Evolutionary conservation across 2,888 invertebrate genomes (phyloP).

Genomic region (Stenoptilia bipunctidactyla): DNA sequence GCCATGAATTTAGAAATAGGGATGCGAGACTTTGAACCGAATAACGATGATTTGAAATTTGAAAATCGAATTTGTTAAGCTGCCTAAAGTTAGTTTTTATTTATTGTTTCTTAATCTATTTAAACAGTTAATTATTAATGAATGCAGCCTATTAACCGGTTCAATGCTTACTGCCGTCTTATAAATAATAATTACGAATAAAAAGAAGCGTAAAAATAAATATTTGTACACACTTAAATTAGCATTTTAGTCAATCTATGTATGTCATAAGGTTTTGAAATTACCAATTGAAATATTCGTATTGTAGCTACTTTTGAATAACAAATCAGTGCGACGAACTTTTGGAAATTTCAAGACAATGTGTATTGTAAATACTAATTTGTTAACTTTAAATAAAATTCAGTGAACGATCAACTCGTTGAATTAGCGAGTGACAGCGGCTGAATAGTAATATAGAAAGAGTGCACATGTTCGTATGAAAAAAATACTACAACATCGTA

Average conservation of each 20-base stretch:
- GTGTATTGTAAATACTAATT: slow-evolving; percentile 4
- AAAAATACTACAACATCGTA: slow-evolving; percentile 12
- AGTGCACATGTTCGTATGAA: slow-evolving; percentile 24
- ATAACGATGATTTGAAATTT: too few species aligned
- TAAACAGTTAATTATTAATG: too few species aligned
- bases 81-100: too few species aligned
- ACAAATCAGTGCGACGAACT: slow-evolving; percentile 36
- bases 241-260: slow-evolving; percentile 3
- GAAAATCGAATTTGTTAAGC: too few species aligned
- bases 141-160: too few species aligned
- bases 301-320: slow-evolving; percentile 27
- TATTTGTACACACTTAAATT: slow-evolving; percentile 19
- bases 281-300: slow-evolving; percentile 25
- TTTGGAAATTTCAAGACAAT: background rate
- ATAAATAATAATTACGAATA: too few species aligned
- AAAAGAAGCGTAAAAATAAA: too few species aligned
- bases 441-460: slow-evolving; percentile 33
- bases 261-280: slow-evolving; percentile 8
- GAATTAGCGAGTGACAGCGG: slow-evolving; percentile 32
- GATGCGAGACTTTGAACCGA: slow-evolving; percentile 24
- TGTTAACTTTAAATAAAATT: slow-evolving; percentile 24
- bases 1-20: slow-evolving; percentile 67
- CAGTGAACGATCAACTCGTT: slow-evolving; percentile 16
- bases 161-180: too few species aligned
- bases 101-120: too few species aligned